phyloP scores from a whole-genome alignment of 2,113 vertebrate species.

The Petaurus breviceps region DNA sequence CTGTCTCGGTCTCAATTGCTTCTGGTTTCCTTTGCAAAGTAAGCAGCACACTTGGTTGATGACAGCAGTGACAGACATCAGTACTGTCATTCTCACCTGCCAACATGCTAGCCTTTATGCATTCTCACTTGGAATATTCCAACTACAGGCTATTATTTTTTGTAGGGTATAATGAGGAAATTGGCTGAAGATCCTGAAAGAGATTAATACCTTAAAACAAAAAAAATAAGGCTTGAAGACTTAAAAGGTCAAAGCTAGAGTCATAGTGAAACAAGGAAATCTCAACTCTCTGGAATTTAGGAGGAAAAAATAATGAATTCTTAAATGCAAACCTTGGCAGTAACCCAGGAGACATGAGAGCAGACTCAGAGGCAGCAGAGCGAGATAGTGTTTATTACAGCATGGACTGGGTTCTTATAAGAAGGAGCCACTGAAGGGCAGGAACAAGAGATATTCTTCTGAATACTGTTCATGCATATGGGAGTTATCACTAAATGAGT shows the following conservation, averaged over 20 bases:
- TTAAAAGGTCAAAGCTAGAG: conserved; percentile 49
- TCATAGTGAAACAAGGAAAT: conserved; percentile 53
- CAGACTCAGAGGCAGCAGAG: conserved; percentile 1
- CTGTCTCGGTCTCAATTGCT: not conserved
- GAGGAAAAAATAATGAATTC: conserved; percentile 12
- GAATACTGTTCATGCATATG: not conserved
- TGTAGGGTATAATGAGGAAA: conserved; percentile 71
- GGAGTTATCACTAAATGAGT: not conserved
- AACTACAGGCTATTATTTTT: conserved; percentile 74
- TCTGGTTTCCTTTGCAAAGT: conserved; percentile 70
- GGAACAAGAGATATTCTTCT: not conserved
- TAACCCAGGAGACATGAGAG: conserved; percentile 25
- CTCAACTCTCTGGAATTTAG: conserved; percentile 60
- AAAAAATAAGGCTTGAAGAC: conserved; percentile 65
- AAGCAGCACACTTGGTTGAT: conserved; percentile 65
- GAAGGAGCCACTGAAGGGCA: not conserved
- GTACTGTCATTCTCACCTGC: conserved; percentile 65
- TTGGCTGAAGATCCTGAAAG: conserved; percentile 71
- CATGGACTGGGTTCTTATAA: not conserved
- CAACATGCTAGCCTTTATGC: conserved; percentile 48
- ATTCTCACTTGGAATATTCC: conserved; percentile 73
- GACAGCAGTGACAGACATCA: conserved; percentile 63
- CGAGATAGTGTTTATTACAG: conserved; percentile 4
- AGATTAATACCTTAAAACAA: conserved; percentile 75
- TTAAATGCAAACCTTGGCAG: conserved; percentile 47